Evolutionary conservation across 2,888 invertebrate species (phyloP), one percentile per base, ranked within the genome.

Genomic region (Amphipyra berbera): DNA sequence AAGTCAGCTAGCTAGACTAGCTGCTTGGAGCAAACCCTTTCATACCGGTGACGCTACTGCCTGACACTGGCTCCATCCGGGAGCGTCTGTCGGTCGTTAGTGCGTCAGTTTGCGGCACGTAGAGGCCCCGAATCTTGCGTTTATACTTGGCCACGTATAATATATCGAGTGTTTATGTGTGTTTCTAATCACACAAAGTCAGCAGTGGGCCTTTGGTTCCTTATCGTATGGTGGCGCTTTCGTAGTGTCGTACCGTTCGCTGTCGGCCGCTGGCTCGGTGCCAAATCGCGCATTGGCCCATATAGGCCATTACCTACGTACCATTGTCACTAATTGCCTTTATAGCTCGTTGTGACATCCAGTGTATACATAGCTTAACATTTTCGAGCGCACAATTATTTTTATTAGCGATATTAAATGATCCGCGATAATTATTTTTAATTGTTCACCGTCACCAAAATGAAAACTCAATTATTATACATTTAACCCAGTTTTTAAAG

Each of bases 271-370:
- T 88, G 88, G 89, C 81, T 55, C 59, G 49, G 15, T 8, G 84
- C 84, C 85, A 87, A 87, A 83, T 82, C 83, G 81, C 78, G 75
- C 85, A 79, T 76, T 85, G 87, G 86, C 83, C 78, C 82, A 80
- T 78, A 84, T 80, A 82, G 79, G 78, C 87, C 83, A 88, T 89
- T 89, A 89, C 87, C 87, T 86, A 82, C 84, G 73, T 82, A 83
- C 87, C 82, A 85, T 87, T 88, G 88, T 87, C 88, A 85, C 89
- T 91, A 91, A 91, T 91, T 90, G 87, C 90, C 84, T 88, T 88
- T 87, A 90, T 85, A 82, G 82, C 83, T 68, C 77, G 72, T 72
- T 77, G 75, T 82, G 84, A 87, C 85, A 82, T 76, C 71, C 75
- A 68, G 57, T 75, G 69, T 79, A 81, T 77, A 79, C 70, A 79